These are phyloP conservation scores for Camponotus floridanus DNA, from an alignment of 1,140 invertebrate species.

Conservation along the genomic window DNA sequence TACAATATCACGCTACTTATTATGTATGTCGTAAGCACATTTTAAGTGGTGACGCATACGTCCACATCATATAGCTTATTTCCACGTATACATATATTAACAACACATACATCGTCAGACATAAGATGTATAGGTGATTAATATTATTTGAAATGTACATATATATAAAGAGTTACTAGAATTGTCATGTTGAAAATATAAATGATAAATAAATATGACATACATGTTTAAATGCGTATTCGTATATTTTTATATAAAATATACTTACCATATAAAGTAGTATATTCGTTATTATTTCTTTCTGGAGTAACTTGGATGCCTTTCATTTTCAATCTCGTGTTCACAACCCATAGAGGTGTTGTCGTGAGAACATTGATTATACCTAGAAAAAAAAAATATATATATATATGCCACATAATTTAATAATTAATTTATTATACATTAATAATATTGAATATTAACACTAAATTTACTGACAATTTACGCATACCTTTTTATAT, in stretches of 20 bases:
- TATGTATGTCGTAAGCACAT: neutral
- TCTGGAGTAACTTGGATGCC: conserved; percentile 81
- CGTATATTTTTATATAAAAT: conserved; percentile 21
- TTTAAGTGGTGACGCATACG: neutral
- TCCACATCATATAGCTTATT: neutral
- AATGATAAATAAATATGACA: neutral
- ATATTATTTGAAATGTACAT: conserved; percentile 27
- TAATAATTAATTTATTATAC: no score
- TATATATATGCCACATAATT: no score
- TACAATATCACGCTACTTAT: neutral
- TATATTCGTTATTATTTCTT: conserved; percentile 82
- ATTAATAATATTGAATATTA: no score
- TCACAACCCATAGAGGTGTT: conserved; percentile 96
- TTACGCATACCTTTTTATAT: no score
- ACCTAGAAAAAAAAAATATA: conserved; percentile 83
- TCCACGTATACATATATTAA: neutral
- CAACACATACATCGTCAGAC: neutral
- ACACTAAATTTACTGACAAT: no score
- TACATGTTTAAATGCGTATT: neutral
- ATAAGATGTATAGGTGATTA: neutral
- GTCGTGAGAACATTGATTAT: conserved; percentile 94
- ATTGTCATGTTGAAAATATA: neutral
- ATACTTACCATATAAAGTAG: conserved; percentile 86
- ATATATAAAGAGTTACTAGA: neutral
- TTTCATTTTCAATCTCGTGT: conserved; percentile 94